Evolutionary conservation across 2,797 vertebrate genomes (phyloP).

Genomic region (Gadopsis marmoratus): DNA sequence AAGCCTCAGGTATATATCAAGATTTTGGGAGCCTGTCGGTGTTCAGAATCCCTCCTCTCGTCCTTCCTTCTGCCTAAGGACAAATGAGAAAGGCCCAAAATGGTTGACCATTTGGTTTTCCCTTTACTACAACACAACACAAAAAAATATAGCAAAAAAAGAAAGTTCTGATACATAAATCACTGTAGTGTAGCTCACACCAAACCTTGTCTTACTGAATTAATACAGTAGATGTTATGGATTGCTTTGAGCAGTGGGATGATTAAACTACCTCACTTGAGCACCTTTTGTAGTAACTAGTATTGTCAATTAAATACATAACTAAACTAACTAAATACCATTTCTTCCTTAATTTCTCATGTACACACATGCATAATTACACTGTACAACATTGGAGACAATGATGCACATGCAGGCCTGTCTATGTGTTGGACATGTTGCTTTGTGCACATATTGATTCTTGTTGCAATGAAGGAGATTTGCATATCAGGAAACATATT

Average conservation of each 20-base stretch:
- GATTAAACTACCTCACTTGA: background rate
- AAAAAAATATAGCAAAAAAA: background rate
- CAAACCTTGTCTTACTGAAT: background rate
- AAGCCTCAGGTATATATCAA: background rate
- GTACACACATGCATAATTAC: background rate
- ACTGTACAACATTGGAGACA: conserved; percentile 8
- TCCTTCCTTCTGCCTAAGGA: background rate
- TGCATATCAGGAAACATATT: background rate
- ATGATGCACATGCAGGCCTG: background rate
- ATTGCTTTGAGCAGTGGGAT: background rate
- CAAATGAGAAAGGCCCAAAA: background rate
- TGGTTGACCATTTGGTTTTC: background rate
- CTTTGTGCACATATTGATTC: background rate
- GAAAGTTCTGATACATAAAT: background rate
- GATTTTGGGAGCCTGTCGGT: background rate
- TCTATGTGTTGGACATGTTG: background rate
- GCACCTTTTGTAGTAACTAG: conserved; percentile 2
- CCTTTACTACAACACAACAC: conserved; percentile 4
- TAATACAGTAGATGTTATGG: background rate
- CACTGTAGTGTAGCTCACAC: background rate
- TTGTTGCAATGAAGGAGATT: background rate
- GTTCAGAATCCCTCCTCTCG: conserved; percentile 7
- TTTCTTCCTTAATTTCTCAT: background rate
- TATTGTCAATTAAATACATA: background rate
- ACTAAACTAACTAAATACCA: background rate